phyloP scores from a whole-genome alignment of 2,113 vertebrate genomes.

The Toxotes chatareus region DNA sequence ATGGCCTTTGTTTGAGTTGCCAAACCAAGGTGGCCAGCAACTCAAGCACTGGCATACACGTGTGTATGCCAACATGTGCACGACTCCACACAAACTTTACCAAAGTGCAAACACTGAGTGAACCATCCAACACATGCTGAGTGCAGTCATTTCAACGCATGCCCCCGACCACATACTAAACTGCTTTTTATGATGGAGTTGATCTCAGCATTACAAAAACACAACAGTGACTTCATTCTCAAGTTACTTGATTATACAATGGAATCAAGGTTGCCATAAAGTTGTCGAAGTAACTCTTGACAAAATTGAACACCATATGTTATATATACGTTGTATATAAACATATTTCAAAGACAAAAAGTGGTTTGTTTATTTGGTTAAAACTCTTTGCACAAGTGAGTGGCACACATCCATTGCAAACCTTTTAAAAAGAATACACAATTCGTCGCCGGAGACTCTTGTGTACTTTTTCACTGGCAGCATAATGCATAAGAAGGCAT shows the following conservation, averaged over 20 bases:
- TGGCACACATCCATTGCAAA: conserved; percentile 88
- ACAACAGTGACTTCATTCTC: conserved; percentile 75
- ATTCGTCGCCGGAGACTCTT: conserved; percentile 82
- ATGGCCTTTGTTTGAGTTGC: conserved; percentile 97
- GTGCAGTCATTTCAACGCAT: conserved; percentile 93
- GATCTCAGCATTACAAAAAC: conserved; percentile 66
- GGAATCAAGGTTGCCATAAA: conserved; percentile 79
- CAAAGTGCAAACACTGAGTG: conserved; percentile 92
- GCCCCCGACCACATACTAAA: conserved; percentile 85
- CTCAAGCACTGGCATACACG: conserved; percentile 94
- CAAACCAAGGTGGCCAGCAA: conserved; percentile 87
- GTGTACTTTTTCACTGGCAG: conserved; percentile 85
- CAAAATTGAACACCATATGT: conserved; percentile 80
- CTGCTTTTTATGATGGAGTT: conserved; percentile 73
- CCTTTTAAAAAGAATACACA: conserved; percentile 89
- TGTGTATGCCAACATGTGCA: conserved; percentile 83
- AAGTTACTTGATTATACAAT: conserved; percentile 86
- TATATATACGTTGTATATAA: conserved; percentile 85
- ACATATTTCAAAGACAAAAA: conserved; percentile 78
- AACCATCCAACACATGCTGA: conserved; percentile 95
- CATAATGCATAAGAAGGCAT: conserved; percentile 62
- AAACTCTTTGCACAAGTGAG: conserved; percentile 66
- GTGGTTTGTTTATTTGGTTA: conserved; percentile 62
- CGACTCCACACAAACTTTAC: conserved; percentile 87
- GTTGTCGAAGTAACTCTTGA: conserved; percentile 60